Evolutionary conservation across 2,797 vertebrate species (phyloP).

Genomic region (Falco naumanni): DNA sequence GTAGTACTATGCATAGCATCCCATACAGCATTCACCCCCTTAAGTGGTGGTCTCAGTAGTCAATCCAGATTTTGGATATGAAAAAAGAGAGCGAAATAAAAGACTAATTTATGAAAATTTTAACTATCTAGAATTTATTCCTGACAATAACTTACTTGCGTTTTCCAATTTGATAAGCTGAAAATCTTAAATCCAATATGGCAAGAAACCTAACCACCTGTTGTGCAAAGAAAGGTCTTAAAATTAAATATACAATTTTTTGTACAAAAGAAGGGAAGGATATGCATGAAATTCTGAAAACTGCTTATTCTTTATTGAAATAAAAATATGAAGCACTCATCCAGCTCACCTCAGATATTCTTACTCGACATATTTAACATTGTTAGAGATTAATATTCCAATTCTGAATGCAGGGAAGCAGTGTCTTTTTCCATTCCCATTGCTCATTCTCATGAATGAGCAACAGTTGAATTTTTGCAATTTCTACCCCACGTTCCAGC

Average conservation of each 20-base stretch:
- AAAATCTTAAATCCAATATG: background rate
- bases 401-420: background rate
- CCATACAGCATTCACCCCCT: background rate
- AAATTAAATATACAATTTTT: background rate
- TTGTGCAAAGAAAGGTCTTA: background rate
- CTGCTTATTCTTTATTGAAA: background rate
- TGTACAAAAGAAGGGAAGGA: background rate
- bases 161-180: background rate
- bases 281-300: background rate
- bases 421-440: background rate
- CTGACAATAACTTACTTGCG: background rate
- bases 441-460: background rate
- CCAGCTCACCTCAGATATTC: background rate
- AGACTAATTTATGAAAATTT: background rate
- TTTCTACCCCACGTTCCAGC: background rate
- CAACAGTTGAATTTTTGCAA: slow-evolving; percentile 1
- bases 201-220: background rate
- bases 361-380: background rate
- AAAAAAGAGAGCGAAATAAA: background rate
- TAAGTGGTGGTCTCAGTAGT: background rate
- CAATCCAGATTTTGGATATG: background rate
- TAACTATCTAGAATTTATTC: background rate
- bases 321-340: background rate
- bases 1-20: background rate
- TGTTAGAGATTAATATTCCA: background rate